phyloP scores from a whole-genome alignment of 2,888 invertebrate species.

The Latrodectus elegans region DNA sequence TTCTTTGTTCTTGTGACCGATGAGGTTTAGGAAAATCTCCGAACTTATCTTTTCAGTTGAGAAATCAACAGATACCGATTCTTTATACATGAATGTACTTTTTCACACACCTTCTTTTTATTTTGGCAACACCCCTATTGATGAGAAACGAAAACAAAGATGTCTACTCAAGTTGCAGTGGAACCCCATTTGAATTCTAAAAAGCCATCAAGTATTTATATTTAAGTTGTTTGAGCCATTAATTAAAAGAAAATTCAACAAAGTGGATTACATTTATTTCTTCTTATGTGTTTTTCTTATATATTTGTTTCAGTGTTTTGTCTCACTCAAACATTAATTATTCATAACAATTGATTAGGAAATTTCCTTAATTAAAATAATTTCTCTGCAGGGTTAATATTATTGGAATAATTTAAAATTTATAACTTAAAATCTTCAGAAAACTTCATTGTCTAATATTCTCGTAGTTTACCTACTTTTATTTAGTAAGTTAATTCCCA shows the following conservation, averaged over 20 bases:
- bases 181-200: constrained; percentile 73
- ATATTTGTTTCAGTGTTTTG: background rate
- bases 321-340: background rate
- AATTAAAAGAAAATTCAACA: constrained; percentile 14
- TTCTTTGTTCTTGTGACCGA: no score
- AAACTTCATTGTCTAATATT: no score
- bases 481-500: no score
- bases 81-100: no score
- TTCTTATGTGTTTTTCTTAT: background rate
- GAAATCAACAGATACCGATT: no score
- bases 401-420: background rate
- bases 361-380: background rate
- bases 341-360: background rate
- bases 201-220: constrained; percentile 78
- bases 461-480: no score
- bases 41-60: no score
- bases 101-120: no score
- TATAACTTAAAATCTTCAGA: no score
- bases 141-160: constrained; percentile 18
- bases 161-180: constrained; percentile 40
- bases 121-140: no score
- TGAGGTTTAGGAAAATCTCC: no score
- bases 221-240: background rate
- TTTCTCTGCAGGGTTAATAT: background rate
- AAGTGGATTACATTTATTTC: background rate